Conservation (phyloP, 2,113 vertebrate species). For the Carettochelys insculpta region DNA sequence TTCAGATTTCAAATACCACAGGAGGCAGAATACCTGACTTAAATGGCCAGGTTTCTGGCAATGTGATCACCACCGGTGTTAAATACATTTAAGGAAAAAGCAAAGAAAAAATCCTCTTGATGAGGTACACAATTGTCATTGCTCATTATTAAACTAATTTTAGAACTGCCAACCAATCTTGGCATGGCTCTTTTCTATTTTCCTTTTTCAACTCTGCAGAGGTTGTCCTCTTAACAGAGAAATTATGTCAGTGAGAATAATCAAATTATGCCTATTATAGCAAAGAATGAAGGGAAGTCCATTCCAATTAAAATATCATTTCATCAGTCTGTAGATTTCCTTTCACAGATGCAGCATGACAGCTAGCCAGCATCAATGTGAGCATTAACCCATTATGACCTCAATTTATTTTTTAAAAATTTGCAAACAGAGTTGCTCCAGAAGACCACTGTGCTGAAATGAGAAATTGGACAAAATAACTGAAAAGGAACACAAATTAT, state of each 20-base stretch:
- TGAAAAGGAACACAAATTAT: background rate
- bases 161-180: conserved; percentile 18
- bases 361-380: background rate
- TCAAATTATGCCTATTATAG: conserved; percentile 36
- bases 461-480: background rate
- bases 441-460: conserved; percentile 14
- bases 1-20: background rate
- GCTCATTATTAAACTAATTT: conserved; percentile 13
- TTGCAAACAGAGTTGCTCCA: conserved; percentile 12
- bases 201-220: conserved; percentile 36
- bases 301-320: conserved; percentile 47
- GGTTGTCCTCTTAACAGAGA: conserved; percentile 33
- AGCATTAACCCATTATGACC: conserved; percentile 15
- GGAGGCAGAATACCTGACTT: background rate
- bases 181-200: conserved; percentile 19
- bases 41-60: background rate
- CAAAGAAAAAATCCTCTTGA: background rate
- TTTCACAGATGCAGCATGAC: conserved; percentile 23
- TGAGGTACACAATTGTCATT: conserved; percentile 27
- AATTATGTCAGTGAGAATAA: conserved; percentile 33
- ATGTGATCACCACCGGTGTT: background rate
- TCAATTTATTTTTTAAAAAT: conserved; percentile 26
- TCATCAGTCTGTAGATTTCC: conserved; percentile 18
- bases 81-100: background rate
- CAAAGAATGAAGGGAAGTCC: conserved; percentile 36